These are phyloP conservation scores for Elysia crispata DNA, from an alignment of 2,888 invertebrate species.

Conservation along the genomic window DNA sequence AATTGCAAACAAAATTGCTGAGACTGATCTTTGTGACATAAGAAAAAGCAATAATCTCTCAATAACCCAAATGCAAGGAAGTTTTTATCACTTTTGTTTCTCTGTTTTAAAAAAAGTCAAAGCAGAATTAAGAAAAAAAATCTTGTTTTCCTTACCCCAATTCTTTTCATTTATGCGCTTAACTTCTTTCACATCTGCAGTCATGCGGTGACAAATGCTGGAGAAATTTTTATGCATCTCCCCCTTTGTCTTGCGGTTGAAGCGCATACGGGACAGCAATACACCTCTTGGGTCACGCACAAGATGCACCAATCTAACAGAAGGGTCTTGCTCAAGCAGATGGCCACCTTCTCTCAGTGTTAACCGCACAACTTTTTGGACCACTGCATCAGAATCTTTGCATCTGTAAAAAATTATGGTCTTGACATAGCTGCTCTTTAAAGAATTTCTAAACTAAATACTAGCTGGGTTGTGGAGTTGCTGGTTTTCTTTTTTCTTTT, in stretches of 20 bases:
- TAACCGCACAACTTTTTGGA: conserved; percentile 44
- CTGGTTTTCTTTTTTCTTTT: too few relatives aligned
- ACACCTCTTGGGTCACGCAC: conserved; percentile 44
- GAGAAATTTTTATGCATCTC: conserved; percentile 48
- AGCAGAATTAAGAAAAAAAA: too few relatives aligned
- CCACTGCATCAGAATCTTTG: conserved; percentile 19
- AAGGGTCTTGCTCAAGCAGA: conserved; percentile 29
- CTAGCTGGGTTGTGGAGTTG: too few relatives aligned
- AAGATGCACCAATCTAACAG: conserved; percentile 41
- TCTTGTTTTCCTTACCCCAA: conserved; percentile 30
- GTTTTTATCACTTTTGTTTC: too few relatives aligned
- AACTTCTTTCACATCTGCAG: conserved; percentile 28
- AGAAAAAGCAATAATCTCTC: too few relatives aligned
- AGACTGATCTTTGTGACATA: too few relatives aligned
- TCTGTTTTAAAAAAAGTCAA: too few relatives aligned
- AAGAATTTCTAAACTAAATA: too few relatives aligned
- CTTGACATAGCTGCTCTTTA: background rate
- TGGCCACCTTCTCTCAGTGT: conserved; percentile 40
- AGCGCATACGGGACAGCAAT: conserved; percentile 42
- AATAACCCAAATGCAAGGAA: too few relatives aligned
- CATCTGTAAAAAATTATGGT: conserved; percentile 24
- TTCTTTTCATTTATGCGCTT: conserved; percentile 9
- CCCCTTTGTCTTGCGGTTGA: conserved; percentile 38
- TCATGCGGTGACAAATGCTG: conserved; percentile 35
- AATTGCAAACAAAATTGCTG: too few relatives aligned